These are phyloP conservation scores for Kryptopterus vitreolus DNA, from an alignment of 2,797 vertebrate genomes.

Conservation along the genomic window DNA sequence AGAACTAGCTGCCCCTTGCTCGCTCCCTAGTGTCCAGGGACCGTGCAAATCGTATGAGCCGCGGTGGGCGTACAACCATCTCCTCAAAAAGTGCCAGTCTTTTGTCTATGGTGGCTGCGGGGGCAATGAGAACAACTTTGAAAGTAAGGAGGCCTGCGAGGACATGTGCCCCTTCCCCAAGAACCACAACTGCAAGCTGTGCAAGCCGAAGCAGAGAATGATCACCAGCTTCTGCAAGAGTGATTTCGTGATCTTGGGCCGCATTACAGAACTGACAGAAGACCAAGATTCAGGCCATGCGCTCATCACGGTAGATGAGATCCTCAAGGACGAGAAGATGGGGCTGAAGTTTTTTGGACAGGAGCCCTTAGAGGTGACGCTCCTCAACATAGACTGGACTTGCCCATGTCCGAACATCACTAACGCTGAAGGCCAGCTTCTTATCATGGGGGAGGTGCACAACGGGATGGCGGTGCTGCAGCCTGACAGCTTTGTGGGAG, in stretches of 20 bases:
- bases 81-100: constrained; percentile 88
- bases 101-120: constrained; percentile 93
- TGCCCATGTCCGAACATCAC: constrained; percentile 96
- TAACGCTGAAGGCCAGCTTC: constrained; percentile 79
- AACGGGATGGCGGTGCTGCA: constrained; percentile 93
- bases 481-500: constrained; percentile 90
- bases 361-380: constrained; percentile 90
- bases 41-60: constrained; percentile 93
- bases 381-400: constrained; percentile 93
- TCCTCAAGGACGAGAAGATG: constrained; percentile 99
- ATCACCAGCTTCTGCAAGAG: constrained; percentile 96
- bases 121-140: constrained; percentile 96
- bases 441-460: constrained; percentile 96
- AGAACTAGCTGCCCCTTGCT: constrained; percentile 84
- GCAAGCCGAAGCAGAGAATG: constrained; percentile 90
- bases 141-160: constrained; percentile 90
- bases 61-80: constrained; percentile 90
- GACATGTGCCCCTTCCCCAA: constrained; percentile 92
- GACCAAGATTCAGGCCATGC: constrained; percentile 91
- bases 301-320: constrained; percentile 90
- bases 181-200: constrained; percentile 86
- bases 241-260: constrained; percentile 92
- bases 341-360: constrained; percentile 92
- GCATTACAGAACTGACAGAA: constrained; percentile 86
- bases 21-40: constrained; percentile 88